Percentiles rank a stretch among this genome's conserved stretches.
These are phyloP conservation scores for Sanderia malayensis DNA, from an alignment of 30 jellyfish, hydroid and myxozoan species.

Conservation along the genomic window DNA sequence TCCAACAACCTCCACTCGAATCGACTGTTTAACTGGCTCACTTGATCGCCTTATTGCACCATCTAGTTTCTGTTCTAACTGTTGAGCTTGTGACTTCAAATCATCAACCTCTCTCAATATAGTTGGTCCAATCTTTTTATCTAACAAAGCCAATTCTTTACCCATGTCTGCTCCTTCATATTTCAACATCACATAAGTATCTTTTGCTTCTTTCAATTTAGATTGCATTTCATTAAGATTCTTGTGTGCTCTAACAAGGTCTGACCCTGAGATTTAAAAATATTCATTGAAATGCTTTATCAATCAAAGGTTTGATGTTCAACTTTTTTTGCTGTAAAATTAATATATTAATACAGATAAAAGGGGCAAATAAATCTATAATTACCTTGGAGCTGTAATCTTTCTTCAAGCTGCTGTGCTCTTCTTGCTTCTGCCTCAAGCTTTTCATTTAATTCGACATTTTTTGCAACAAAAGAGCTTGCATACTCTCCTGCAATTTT, in stretches of 20 bases:
- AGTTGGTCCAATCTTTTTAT: constrained; percentile 31
- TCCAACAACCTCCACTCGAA: background rate
- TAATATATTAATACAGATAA: no score
- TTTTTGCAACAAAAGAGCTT: constrained; percentile 9
- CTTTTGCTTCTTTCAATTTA: constrained; percentile 2
- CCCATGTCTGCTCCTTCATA: constrained; percentile 13
- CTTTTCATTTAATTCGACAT: constrained; percentile 8
- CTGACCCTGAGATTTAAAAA: constrained; percentile 5
- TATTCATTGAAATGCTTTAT: no score
- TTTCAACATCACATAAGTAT: background rate
- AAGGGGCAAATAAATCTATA: no score
- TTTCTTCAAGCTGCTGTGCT: constrained; percentile 23
- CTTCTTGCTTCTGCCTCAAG: constrained; percentile 17
- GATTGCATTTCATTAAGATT: constrained; percentile 5
- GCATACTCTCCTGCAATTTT: constrained; percentile 31
- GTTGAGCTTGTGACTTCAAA: constrained; percentile 42
- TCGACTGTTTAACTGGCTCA: background rate
- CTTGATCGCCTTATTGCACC: background rate
- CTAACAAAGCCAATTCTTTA: constrained; percentile 21
- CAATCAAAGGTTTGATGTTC: no score
- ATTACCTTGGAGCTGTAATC: constrained; percentile 25
- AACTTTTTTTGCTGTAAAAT: no score
- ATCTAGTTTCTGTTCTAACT: constrained; percentile 28
- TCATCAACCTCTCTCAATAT: constrained; percentile 16
- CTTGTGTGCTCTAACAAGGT: constrained; percentile 1